phyloP scores from a whole-genome alignment of 2,113 vertebrate genomes.

The Haemorhous mexicanus region DNA sequence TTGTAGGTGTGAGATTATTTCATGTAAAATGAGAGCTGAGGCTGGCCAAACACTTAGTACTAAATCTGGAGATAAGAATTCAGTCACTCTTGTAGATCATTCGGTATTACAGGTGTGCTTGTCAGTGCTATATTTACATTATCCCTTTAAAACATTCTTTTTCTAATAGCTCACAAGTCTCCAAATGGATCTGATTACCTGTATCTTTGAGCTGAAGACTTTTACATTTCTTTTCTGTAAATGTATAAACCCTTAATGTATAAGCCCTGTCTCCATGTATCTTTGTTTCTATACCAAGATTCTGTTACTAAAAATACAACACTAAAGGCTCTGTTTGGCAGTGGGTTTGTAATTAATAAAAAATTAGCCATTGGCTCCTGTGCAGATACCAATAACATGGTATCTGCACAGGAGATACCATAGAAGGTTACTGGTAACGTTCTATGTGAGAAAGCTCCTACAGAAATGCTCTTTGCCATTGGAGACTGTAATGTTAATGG shows the following conservation, averaged over 20 bases:
- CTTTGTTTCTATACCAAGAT: not conserved
- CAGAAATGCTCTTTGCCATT: not conserved
- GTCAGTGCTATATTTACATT: not conserved
- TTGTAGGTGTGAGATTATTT: not conserved
- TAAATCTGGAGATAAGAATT: not conserved
- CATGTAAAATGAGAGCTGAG: not conserved
- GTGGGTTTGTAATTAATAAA: not conserved
- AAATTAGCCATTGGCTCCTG: not conserved
- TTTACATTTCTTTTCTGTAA: not conserved
- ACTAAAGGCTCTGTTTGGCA: not conserved
- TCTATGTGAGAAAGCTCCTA: not conserved
- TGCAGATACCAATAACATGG: not conserved
- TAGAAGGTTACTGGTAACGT: not conserved
- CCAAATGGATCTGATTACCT: not conserved
- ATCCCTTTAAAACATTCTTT: not conserved
- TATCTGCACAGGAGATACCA: too few relatives aligned
- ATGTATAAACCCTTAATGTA: not conserved
- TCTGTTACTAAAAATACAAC: not conserved
- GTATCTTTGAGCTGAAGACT: not conserved
- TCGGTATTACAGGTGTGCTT: not conserved
- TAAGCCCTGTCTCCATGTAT: not conserved
- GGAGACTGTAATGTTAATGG: not conserved
- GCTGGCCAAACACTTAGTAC: not conserved
- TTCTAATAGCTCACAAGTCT: not conserved
- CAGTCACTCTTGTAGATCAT: not conserved